Evolutionary conservation across 2,888 invertebrate species (phyloP).

Genomic region (Bursaphelenchus okinawaensis): DNA sequence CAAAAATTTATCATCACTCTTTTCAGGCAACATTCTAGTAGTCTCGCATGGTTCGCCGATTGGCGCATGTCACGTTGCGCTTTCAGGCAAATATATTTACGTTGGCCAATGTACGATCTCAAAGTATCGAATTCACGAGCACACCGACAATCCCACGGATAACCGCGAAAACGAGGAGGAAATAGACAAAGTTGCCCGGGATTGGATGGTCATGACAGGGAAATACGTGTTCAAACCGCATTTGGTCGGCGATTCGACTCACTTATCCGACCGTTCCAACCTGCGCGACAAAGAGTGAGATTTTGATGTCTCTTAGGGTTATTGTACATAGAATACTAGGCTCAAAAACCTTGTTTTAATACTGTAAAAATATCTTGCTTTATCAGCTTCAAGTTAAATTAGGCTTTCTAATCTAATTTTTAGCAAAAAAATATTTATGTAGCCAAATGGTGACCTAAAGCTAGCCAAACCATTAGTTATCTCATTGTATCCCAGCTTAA

Average conservation of each 20-base stretch:
- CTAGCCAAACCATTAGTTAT: too few relatives aligned
- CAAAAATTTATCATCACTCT: too few relatives aligned
- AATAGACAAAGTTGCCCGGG: constrained; percentile 7
- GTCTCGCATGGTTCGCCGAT: constrained; percentile 52
- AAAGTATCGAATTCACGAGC: constrained; percentile 9
- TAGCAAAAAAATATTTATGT: too few relatives aligned
- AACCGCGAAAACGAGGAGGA: constrained; percentile 15
- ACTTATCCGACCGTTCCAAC: constrained; percentile 28
- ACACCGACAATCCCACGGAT: constrained; percentile 4
- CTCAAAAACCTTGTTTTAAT: too few relatives aligned
- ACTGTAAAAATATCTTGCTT: too few relatives aligned
- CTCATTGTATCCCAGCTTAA: too few relatives aligned
- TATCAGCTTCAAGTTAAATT: too few relatives aligned
- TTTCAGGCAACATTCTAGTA: constrained; percentile 40
- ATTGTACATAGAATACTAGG: too few relatives aligned
- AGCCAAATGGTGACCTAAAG: too few relatives aligned
- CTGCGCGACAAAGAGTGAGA: constrained; percentile 18
- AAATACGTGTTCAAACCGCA: constrained; percentile 22
- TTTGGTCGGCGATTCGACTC: constrained; percentile 25
- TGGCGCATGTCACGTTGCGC: constrained; percentile 40
- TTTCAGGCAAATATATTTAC: constrained; percentile 31
- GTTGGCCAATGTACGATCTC: constrained; percentile 15
- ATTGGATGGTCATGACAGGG: constrained; percentile 7
- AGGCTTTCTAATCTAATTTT: too few relatives aligned
- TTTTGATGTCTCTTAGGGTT: too few relatives aligned